Conservation (phyloP, 1,140 invertebrate genomes). For the Meloidogyne hapla region DNA sequence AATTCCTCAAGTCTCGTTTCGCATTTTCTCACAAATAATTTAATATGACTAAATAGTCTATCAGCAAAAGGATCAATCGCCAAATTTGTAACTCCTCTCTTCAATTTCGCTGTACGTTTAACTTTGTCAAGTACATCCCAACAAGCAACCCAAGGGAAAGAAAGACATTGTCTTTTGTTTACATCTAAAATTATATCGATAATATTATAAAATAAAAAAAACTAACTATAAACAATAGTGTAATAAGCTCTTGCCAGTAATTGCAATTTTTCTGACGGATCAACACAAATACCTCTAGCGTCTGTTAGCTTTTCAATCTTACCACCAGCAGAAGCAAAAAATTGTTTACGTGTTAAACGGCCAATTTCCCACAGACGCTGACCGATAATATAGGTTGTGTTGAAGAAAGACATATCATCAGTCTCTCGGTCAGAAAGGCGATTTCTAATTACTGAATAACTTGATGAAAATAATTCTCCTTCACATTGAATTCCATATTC, state of each 20-base stretch:
- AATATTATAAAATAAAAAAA: neutral
- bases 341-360: constrained; percentile 15
- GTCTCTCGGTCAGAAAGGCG: constrained; percentile 36
- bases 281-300: constrained; percentile 24
- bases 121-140: constrained; percentile 41
- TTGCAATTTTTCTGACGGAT: constrained; percentile 33
- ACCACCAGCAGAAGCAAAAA: constrained; percentile 35
- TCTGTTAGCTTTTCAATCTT: constrained; percentile 23
- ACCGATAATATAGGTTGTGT: constrained; percentile 41
- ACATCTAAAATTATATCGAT: neutral
- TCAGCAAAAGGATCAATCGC: constrained; percentile 34
- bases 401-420: constrained; percentile 52
- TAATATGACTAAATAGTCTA: constrained; percentile 30
- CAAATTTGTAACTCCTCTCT: neutral
- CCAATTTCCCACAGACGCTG: constrained; percentile 35
- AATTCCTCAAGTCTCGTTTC: neutral
- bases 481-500: constrained; percentile 53
- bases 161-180: constrained; percentile 31
- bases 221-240: constrained; percentile 32
- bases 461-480: constrained; percentile 48
- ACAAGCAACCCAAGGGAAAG: constrained; percentile 45
- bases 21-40: neutral
- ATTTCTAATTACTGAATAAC: constrained; percentile 37
- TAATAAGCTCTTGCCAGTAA: constrained; percentile 44
- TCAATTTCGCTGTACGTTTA: neutral